Conservation (phyloP, 1,140 invertebrate species). For the Leptinotarsa lineolata region DNA sequence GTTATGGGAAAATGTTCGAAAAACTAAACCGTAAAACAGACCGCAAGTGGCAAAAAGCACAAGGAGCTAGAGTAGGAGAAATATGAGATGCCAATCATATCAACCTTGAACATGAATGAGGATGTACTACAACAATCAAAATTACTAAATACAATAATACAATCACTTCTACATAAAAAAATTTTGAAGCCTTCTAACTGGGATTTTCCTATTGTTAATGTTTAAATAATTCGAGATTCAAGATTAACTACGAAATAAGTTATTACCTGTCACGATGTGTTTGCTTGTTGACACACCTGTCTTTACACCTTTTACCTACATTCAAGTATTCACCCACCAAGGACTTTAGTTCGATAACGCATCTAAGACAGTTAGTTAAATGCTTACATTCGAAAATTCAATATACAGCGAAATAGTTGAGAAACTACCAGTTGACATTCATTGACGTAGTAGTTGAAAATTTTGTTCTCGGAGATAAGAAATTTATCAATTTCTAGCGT, state of each 20-base stretch:
- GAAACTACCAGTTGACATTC: too few relatives aligned
- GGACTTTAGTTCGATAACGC: neutral
- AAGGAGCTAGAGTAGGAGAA: too few relatives aligned
- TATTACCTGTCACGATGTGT: neutral
- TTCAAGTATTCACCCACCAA: neutral
- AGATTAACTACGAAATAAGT: neutral
- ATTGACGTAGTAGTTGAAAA: too few relatives aligned
- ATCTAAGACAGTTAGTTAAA: neutral
- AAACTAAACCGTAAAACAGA: too few relatives aligned
- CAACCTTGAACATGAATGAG: neutral
- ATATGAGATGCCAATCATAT: too few relatives aligned
- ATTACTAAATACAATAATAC: neutral
- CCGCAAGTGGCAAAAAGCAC: too few relatives aligned
- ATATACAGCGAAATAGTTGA: neutral
- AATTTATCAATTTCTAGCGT: too few relatives aligned
- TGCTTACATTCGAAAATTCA: neutral
- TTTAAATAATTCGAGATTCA: neutral
- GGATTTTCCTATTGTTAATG: neutral
- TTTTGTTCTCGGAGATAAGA: too few relatives aligned
- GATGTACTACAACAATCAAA: neutral
- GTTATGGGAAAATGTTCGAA: too few relatives aligned
- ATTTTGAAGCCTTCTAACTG: neutral
- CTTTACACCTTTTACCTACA: neutral
- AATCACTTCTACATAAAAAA: neutral
- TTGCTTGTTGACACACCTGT: neutral